Base-by-base conservation (phyloP, 2,888 invertebrate genomes). In the Ormyrus labotus region DNA sequence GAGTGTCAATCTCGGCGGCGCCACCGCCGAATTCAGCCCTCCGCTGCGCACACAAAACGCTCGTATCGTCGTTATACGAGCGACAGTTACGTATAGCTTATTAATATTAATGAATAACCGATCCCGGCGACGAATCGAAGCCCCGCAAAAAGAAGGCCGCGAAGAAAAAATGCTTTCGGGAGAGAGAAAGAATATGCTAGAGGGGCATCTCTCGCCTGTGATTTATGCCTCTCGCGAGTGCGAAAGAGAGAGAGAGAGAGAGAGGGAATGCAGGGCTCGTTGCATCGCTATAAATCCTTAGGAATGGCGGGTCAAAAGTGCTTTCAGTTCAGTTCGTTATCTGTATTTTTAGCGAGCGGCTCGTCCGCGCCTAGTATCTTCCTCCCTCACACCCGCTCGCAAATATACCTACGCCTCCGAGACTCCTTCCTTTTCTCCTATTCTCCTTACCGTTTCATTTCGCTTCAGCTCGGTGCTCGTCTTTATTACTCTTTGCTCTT, bases 311-410 rank as follows among this genome's bases (percentile, higher is more conserved):
- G 88, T 85, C 89, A 88, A 89, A 89, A 89, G 89, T 89, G 89
- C 88, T 89, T 89, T 90, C 89, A 87, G 87, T 89, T 87, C 89
- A 87, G 87, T 89, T 87, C 89, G 89, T 89, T 89, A 89, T 88
- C 89, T 89, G 87, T 87, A 88, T 88, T 89, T 89, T 88, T 87
- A 87, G 87, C 86, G 82, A 84, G 85, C 45, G 50, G 58, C 13
- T 34, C 34, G 34, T 34, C 34, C 34, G 34, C 60, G 51, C 69
- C 75, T 80, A 69, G 68, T 70, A 80, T 75, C 79, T 72, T 68
- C 19, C 69, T 53, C 55, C 51, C 34, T 81, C 78, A 2, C 55
- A 10, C 34, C 13, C 63, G n/a, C 10, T 55, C 68, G n/a, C 10
- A 61, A 47, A 7, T 51, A 53, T 45, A 48, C 10, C 60, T 48